phyloP scores from a whole-genome alignment of 1,140 invertebrate genomes.

The Colletes latitarsis region DNA sequence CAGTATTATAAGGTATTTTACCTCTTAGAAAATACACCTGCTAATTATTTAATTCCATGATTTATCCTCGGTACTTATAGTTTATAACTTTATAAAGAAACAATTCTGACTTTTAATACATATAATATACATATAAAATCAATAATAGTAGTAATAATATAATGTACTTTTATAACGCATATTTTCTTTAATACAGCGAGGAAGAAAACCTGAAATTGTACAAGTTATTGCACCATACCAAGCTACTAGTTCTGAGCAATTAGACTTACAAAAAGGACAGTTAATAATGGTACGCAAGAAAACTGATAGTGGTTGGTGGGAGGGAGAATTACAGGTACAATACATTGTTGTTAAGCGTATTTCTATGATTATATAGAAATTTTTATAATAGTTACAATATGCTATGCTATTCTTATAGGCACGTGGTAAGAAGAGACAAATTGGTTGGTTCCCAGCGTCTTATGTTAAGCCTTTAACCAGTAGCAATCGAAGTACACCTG shows the following conservation, averaged over 20 bases:
- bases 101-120: background rate
- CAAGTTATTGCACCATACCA: constrained; percentile 94
- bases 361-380: background rate
- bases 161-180: constrained; percentile 21
- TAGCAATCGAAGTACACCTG: constrained; percentile 88
- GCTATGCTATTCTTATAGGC: constrained; percentile 80
- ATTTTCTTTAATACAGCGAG: constrained; percentile 70
- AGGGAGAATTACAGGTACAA: constrained; percentile 96
- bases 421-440: constrained; percentile 96
- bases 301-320: constrained; percentile 98
- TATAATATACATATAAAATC: constrained; percentile 16
- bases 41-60: background rate
- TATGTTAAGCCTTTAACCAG: constrained; percentile 94
- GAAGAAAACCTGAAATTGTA: constrained; percentile 93
- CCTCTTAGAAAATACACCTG: constrained; percentile 29
- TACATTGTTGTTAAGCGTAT: constrained; percentile 5
- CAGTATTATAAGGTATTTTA: constrained; percentile 73
- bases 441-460: constrained; percentile 98
- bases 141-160: background rate
- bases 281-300: constrained; percentile 98
- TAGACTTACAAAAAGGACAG: constrained; percentile 95
- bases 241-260: constrained; percentile 93
- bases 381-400: background rate
- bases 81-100: constrained; percentile 12
- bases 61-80: constrained; percentile 1